These are phyloP conservation scores for Lytechinus pictus DNA, from an alignment of 35 echinoderm and acorn worm genomes.

Conservation along the genomic window DNA sequence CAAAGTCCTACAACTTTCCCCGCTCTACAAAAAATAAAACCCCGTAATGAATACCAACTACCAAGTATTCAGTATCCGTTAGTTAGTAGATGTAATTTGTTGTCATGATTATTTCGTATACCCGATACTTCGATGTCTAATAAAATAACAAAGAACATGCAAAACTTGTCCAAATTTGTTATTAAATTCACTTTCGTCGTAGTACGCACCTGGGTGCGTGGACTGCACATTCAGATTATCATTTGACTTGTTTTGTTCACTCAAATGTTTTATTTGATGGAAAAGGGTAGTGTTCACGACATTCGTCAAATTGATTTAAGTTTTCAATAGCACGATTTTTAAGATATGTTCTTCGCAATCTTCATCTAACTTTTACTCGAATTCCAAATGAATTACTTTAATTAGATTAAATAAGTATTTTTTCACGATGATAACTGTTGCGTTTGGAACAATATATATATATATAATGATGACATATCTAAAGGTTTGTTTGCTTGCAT, in stretches of 20 bases:
- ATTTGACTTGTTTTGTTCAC: neutral
- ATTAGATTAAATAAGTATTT: no score
- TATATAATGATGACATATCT: no score
- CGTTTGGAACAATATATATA: no score
- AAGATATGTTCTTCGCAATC: no score
- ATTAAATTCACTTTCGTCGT: neutral
- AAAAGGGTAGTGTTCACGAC: no score
- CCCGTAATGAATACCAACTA: conserved; percentile 53
- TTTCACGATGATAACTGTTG: no score
- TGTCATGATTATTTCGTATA: conserved; percentile 49
- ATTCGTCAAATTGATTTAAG: no score
- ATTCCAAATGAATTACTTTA: no score
- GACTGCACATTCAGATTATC: neutral
- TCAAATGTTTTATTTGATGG: no score
- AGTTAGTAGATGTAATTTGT: conserved; percentile 40
- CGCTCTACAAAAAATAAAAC: conserved; percentile 21
- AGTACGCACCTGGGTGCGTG: conserved; percentile 40
- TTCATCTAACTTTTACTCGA: no score
- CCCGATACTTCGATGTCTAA: neutral
- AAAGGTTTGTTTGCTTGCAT: no score
- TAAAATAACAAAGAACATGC: neutral
- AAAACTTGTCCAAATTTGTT: conserved; percentile 33
- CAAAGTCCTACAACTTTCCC: conserved; percentile 32
- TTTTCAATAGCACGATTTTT: no score
- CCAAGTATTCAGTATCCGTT: conserved; percentile 43